Base-by-base conservation (phyloP, 2,888 invertebrate genomes). In the Torymus texanus region DNA sequence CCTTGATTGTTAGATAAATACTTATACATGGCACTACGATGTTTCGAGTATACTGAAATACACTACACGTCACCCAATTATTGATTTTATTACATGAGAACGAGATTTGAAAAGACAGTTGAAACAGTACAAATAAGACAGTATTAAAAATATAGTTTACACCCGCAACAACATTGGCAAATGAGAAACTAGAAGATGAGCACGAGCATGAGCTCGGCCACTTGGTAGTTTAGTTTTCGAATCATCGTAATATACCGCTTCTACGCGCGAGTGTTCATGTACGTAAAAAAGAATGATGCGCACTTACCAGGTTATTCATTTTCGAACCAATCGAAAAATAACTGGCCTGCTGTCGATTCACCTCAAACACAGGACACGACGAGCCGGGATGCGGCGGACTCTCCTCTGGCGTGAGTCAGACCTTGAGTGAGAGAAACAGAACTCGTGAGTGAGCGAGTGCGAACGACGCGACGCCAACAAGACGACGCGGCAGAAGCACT, bases 231-330 rank as follows among this genome's bases (percentile, higher is more conserved):
- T n/a, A 24, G 24, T 24, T 24, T 24, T 24, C 24, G 24, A 24
- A 24, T 24, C 24, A 24, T 24, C 24, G 24, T 24, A 24, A 24
- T 24, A 24, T 24, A 24, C 24, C 24, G 24, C 24, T 24, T 24
- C 24, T 24, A 24, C 24, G 24, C 3, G 24, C 24, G 24, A n/a
- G n/a, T 24, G 24, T 24, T 24, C 24, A 3, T 24, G 3, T 29
- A 29, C 29, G 29, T 5, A 29, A 29, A 2, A 29, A 29, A 29
- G 0, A 5, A 2, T 29, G 29, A 29, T 53, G 5, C 13, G 55
- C 79, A 84, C 83, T 81, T 73, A 82, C 80, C 79, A 82, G 68
- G 63, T 81, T 82, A 61, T 80, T 79, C 73, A 75, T 80, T 73
- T 58, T 63, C 53, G 61, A 66, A 53, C 66, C 16, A 3, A 18